Conservation (phyloP, 2,888 invertebrate species). For the Aleiodes alternator region DNA sequence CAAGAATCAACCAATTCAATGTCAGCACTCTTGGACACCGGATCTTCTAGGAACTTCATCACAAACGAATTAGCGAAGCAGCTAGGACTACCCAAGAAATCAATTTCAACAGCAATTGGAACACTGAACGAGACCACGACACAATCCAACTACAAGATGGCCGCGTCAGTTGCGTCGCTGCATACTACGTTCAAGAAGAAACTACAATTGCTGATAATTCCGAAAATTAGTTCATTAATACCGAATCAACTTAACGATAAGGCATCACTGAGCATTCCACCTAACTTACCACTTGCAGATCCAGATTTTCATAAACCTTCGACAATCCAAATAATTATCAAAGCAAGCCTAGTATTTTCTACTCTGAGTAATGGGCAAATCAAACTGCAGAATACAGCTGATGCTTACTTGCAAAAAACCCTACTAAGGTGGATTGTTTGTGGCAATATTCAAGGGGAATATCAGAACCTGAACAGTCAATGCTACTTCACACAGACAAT, state of each 20-base stretch:
- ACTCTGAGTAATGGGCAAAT: conserved; percentile 35
- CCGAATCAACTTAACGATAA: conserved; percentile 2
- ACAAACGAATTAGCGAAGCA: neutral
- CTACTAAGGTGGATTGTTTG: conserved; percentile 43
- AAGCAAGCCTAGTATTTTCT: conserved; percentile 41
- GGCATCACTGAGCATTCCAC: conserved; percentile 27
- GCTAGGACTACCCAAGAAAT: neutral
- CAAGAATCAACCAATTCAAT: neutral
- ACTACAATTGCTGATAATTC: conserved; percentile 11
- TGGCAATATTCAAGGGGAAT: conserved; percentile 11
- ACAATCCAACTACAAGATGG: neutral
- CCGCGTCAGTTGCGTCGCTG: neutral
- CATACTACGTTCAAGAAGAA: neutral
- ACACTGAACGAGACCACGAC: neutral
- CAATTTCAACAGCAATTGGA: neutral
- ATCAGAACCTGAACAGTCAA: neutral
- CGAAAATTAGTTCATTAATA: neutral
- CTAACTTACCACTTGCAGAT: conserved; percentile 43
- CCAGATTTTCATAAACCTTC: conserved; percentile 49
- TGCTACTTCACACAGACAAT: neutral
- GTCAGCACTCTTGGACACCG: conserved; percentile 3
- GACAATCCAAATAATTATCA: conserved; percentile 39
- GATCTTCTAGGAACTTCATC: neutral
- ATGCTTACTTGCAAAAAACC: conserved; percentile 41
- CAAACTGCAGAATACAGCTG: conserved; percentile 3